phyloP scores from a whole-genome alignment of 1,140 invertebrate genomes.

The Zaprionus capensis region DNA sequence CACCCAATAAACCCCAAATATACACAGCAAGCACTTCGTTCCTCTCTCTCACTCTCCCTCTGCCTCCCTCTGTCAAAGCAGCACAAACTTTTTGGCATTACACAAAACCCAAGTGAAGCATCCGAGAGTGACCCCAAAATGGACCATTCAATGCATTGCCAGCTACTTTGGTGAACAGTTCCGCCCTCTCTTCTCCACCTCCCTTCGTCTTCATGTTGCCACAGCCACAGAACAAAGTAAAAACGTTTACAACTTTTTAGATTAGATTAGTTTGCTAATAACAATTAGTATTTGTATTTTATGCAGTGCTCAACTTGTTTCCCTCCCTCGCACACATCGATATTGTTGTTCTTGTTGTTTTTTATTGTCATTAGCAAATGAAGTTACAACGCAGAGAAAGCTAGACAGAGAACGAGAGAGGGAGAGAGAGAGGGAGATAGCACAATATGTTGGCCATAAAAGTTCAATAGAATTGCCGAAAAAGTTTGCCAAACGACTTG shows the following conservation, averaged over 20 bases:
- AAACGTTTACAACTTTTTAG: slow-evolving; percentile 84
- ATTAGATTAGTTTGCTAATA: slow-evolving; percentile 84
- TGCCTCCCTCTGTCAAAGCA: neutral
- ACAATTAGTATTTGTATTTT: slow-evolving; percentile 84
- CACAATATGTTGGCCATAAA: slow-evolving; percentile 56
- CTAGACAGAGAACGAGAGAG: neutral
- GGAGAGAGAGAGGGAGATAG: neutral
- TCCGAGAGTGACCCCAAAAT: slow-evolving; percentile 72
- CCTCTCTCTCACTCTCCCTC: neutral
- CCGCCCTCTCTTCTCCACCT: neutral
- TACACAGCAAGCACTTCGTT: slow-evolving; percentile 16
- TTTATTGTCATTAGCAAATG: slow-evolving; percentile 83
- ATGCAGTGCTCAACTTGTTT: slow-evolving; percentile 66
- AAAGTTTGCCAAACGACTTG: slow-evolving; percentile 42
- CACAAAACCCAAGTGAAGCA: slow-evolving; percentile 60
- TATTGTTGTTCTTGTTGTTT: slow-evolving; percentile 50
- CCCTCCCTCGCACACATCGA: slow-evolving; percentile 8
- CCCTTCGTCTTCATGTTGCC: slow-evolving; percentile 22
- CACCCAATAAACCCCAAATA: slow-evolving; percentile 75
- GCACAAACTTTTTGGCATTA: slow-evolving; percentile 56
- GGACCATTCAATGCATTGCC: slow-evolving; percentile 71
- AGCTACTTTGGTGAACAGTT: slow-evolving; percentile 46
- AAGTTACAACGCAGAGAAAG: slow-evolving; percentile 48
- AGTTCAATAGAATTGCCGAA: slow-evolving; percentile 55
- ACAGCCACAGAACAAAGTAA: slow-evolving; percentile 74